A percentile compares a stretch with the other conserved stretches of the same genome.
phyloP scores from a whole-genome alignment of 2,888 invertebrate genomes.

The Apodemia zela region DNA sequence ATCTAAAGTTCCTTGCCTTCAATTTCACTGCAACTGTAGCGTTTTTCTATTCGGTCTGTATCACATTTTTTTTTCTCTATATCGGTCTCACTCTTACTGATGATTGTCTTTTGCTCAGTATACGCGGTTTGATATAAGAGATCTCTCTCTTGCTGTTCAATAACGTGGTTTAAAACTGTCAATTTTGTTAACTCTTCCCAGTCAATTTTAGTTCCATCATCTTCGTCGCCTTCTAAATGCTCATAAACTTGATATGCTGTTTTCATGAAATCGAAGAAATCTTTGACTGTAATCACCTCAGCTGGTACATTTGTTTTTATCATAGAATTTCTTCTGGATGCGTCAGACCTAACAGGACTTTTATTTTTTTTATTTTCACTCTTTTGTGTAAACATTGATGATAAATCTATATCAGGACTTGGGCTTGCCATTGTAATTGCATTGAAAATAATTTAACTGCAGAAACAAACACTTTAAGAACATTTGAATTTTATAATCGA shows the following conservation, averaged over 20 bases:
- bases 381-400: constrained; percentile 65
- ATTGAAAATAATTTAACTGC: not conserved
- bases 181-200: constrained; percentile 76
- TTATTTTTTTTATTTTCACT: constrained; percentile 37
- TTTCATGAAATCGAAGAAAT: constrained; percentile 86
- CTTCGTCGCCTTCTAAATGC: constrained; percentile 64
- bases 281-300: constrained; percentile 84
- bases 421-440: constrained; percentile 54
- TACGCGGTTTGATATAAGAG: constrained; percentile 56
- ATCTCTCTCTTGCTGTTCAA: constrained; percentile 69
- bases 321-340: constrained; percentile 45
- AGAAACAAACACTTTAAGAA: constrained; percentile 20
- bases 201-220: constrained; percentile 65
- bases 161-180: constrained; percentile 70
- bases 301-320: constrained; percentile 50
- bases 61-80: constrained; percentile 50
- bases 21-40: constrained; percentile 63
- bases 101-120: constrained; percentile 50
- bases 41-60: constrained; percentile 46
- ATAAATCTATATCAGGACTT: constrained; percentile 52
- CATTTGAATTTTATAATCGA: constrained; percentile 38
- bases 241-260: constrained; percentile 85
- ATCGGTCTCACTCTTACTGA: constrained; percentile 62
- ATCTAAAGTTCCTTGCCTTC: constrained; percentile 47
- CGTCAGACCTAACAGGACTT: constrained; percentile 48